phyloP scores from a whole-genome alignment of 2,888 invertebrate species.

The Pachydiplax longipennis region DNA sequence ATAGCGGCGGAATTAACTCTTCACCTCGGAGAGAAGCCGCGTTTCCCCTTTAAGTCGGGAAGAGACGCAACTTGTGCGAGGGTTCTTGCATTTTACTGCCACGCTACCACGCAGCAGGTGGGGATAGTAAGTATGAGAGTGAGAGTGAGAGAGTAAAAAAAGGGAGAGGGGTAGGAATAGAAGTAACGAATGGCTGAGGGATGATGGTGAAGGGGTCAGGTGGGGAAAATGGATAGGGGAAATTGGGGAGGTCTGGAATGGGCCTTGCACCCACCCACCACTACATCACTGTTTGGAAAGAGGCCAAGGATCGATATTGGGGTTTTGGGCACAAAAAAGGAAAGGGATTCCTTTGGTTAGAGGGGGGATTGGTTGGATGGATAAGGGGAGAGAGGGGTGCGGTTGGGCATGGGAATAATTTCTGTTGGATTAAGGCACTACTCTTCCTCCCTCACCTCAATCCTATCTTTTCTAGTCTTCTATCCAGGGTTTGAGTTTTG shows the following conservation, averaged over 20 bases:
- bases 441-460: not conserved
- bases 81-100: slow-evolving; percentile 5
- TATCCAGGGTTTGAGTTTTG: not conserved
- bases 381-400: not conserved
- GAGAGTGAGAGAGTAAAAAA: not conserved
- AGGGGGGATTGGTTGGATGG: not conserved
- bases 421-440: not conserved
- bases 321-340: slow-evolving; percentile 21
- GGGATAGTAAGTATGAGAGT: not conserved
- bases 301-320: slow-evolving; percentile 42
- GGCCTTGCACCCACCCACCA: slow-evolving; percentile 31
- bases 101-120: slow-evolving; percentile 32
- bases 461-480: not conserved
- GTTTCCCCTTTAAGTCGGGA: slow-evolving; percentile 22
- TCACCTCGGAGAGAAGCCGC: not conserved
- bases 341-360: slow-evolving; percentile 31
- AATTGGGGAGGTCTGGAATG: not conserved
- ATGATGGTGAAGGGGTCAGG: too few species aligned
- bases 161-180: not conserved
- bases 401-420: slow-evolving; percentile 2
- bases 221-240: not conserved
- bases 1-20: slow-evolving; percentile 6
- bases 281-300: slow-evolving; percentile 44
- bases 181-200: not conserved
- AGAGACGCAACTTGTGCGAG: slow-evolving; percentile 12